These are phyloP conservation scores for Mya arenaria DNA, from an alignment of 1,140 invertebrate species.

Conservation along the genomic window DNA sequence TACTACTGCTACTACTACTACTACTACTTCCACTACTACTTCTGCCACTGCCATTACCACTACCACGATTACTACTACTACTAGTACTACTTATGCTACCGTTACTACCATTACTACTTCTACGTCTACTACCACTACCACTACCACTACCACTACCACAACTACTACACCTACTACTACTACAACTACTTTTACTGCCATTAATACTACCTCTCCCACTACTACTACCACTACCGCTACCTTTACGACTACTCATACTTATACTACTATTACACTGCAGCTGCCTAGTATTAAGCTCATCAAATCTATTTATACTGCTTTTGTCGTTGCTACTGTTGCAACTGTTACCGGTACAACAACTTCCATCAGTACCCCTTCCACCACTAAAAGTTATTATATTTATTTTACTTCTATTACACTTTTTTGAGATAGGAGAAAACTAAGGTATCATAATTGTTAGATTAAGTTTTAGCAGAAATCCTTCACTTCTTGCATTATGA, in stretches of 20 bases:
- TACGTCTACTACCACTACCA: constrained; percentile 16
- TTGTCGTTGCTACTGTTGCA: too few relatives aligned
- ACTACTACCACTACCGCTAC: constrained; percentile 10
- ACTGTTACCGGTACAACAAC: too few relatives aligned
- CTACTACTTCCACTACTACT: neutral
- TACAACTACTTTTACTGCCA: neutral
- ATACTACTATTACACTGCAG: constrained; percentile 11
- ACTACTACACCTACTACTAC: constrained; percentile 15
- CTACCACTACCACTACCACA: constrained; percentile 24
- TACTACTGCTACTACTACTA: neutral
- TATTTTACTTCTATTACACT: too few relatives aligned
- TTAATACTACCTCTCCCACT: constrained; percentile 21
- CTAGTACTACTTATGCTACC: constrained; percentile 8
- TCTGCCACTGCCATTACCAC: neutral
- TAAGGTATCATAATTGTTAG: too few relatives aligned
- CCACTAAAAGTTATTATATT: too few relatives aligned
- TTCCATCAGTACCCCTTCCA: too few relatives aligned
- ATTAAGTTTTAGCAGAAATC: too few relatives aligned
- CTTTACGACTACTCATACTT: constrained; percentile 15
- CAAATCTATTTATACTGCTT: too few relatives aligned
- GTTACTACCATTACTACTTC: neutral
- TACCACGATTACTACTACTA: constrained; percentile 4
- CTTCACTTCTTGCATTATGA: too few relatives aligned
- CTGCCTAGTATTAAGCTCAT: too few relatives aligned
- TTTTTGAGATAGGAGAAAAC: too few relatives aligned